Evolutionary conservation across 37 sponge, comb jelly and placozoan species (phyloP), one percentile per base, ranked within the genome.

Genomic region (Dysidea cf. avara): DNA sequence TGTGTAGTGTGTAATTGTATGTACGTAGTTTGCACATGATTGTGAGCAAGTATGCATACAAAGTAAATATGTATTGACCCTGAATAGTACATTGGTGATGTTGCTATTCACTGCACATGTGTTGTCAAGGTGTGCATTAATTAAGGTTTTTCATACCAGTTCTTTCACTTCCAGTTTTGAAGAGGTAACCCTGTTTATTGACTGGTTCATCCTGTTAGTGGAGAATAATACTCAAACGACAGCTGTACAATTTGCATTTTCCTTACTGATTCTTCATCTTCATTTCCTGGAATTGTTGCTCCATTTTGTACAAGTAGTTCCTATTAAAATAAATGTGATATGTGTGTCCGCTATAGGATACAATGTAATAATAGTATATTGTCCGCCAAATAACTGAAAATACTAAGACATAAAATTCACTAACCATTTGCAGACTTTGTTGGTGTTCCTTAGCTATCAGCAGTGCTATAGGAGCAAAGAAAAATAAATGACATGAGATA

Each of bases 281-380:
- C 66, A 46, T 31, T 24, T 20, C 56, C 62, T 36, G 55, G 54
- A 34, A 68, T 56, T 31, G 65, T 34, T 0, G 87, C 91, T 47
- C 91, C 88, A 60, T 90, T 90, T 36, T 86, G 91, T 36, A 76
- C 82, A 30, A 90, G 63, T 62, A 90, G 83, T 49, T 90, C 91
- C 90, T 79, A 74, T 29, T 56, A 28, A 48, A 49, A 21, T 2
- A 49, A 47, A 18, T 24, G 16, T 30, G 12, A 34, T 57, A 59
- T 50, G n/a, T n/a, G n/a, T n/a, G n/a, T 56, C 46, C n/a, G 13
- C 38, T 35, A 24, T 56, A 29, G 11, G 7, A 29, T 56, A 56
- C 11, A 29, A 43, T 43, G 46, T 9, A 43, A 43, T 43, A 12
- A 12, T 43, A 43, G 9, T 43, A 5, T 9, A 5, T n/a, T n/a